These are phyloP conservation scores for Myripristis murdjan DNA, from an alignment of 2,797 vertebrate species.

Conservation along the genomic window DNA sequence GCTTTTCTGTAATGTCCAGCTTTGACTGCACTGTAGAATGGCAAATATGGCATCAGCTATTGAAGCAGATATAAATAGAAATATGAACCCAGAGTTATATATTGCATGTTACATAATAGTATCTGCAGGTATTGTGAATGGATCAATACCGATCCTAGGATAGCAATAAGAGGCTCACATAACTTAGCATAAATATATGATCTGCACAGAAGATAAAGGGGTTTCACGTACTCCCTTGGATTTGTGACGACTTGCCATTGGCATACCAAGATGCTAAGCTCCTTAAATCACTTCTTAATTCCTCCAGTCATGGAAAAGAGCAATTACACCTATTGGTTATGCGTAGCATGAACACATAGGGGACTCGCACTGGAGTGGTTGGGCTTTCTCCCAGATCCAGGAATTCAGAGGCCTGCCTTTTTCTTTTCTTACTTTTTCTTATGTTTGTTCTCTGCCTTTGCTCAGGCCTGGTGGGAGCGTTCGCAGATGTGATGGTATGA, in stretches of 20 bases:
- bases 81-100: neutral
- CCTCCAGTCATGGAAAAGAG: slow-evolving; percentile 32
- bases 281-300: slow-evolving; percentile 55
- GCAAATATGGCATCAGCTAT: neutral
- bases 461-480: slow-evolving; percentile 10
- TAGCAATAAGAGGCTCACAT: neutral
- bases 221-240: slow-evolving; percentile 9
- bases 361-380: slow-evolving; percentile 25
- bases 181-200: neutral
- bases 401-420: slow-evolving; percentile 19
- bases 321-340: slow-evolving; percentile 41
- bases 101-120: neutral
- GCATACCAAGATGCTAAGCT: slow-evolving; percentile 28
- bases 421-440: slow-evolving; percentile 5
- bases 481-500: slow-evolving; percentile 10
- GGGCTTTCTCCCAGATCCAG: slow-evolving; percentile 22
- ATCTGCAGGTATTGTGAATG: neutral
- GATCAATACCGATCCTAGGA: neutral
- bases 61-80: neutral
- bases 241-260: slow-evolving; percentile 29
- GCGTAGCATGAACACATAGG: slow-evolving; percentile 19
- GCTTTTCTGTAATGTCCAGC: neutral
- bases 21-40: neutral
- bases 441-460: slow-evolving; percentile 5
- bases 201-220: slow-evolving; percentile 14